Evolutionary conservation across 2,888 invertebrate genomes (phyloP).

Genomic region (Tenthredo amoena): DNA sequence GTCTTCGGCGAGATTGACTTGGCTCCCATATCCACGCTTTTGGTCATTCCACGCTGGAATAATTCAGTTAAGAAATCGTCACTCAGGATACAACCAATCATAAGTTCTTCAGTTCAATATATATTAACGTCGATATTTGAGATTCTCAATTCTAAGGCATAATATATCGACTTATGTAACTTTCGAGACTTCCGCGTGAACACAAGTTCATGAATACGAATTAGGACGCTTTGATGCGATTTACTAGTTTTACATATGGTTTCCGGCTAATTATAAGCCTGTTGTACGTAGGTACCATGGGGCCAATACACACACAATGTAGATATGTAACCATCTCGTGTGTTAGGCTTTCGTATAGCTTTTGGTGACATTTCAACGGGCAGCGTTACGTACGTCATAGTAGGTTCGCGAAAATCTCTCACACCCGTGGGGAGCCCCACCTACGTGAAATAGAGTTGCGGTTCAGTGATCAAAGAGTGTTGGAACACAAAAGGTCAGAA

Average conservation of each 20-base stretch:
- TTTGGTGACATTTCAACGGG: conserved; percentile 5
- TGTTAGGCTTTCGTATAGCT: not conserved
- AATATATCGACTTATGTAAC: not conserved
- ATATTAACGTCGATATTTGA: not conserved
- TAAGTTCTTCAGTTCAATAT: not conserved
- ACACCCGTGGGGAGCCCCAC: not conserved
- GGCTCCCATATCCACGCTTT: not conserved
- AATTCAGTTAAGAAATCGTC: not conserved
- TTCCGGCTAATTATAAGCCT: conserved; percentile 41
- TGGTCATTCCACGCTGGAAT: not conserved
- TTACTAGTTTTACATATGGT: conserved; percentile 45
- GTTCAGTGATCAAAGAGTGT: conserved; percentile 46
- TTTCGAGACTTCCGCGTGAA: not conserved
- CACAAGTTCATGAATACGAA: conserved; percentile 15
- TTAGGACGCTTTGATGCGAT: conserved; percentile 43
- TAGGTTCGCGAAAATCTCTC: conserved; percentile 22
- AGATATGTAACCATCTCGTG: not conserved
- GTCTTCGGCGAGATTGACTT: not conserved
- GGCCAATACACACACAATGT: not conserved
- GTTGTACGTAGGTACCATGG: not conserved
- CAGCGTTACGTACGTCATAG: conserved; percentile 26
- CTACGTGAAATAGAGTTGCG: conserved; percentile 13
- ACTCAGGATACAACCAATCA: not conserved
- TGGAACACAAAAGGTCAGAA: conserved; percentile 36
- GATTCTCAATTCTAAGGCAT: not conserved